A percentile compares a stretch with the other conserved stretches of the same genome.
Evolutionary conservation across 2,113 vertebrate species (phyloP).

Genomic region (Pyxicephalus adspersus): DNA sequence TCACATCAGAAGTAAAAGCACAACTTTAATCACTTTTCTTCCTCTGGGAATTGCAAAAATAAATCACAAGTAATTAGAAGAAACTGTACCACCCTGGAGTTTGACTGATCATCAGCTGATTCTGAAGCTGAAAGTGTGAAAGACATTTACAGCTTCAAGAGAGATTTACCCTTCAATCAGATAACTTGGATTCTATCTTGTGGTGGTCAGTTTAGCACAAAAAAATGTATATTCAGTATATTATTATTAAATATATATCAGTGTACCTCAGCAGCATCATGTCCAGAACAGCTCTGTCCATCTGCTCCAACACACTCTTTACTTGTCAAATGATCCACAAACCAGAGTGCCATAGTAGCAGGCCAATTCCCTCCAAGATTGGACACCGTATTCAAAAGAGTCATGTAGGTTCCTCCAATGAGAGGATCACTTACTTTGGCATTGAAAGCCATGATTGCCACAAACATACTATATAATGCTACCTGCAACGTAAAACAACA

Average conservation of each 20-base stretch:
- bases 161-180: too few species aligned
- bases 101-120: too few species aligned
- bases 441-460: constrained; percentile 96
- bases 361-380: constrained; percentile 98
- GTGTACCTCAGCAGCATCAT: constrained; percentile 77
- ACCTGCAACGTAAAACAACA: constrained; percentile 69
- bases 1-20: too few species aligned
- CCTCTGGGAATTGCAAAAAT: too few species aligned
- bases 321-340: constrained; percentile 92
- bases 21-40: too few species aligned
- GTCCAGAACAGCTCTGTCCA: constrained; percentile 77
- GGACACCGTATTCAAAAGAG: constrained; percentile 92
- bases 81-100: too few species aligned
- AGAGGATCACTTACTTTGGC: constrained; percentile 96
- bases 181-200: too few species aligned
- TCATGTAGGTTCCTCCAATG: constrained; percentile 98
- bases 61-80: too few species aligned
- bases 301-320: constrained; percentile 84
- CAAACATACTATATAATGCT: constrained; percentile 95
- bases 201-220: too few species aligned
- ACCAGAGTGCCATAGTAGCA: constrained; percentile 90
- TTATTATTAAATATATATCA: background rate
- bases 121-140: too few species aligned
- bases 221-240: too few species aligned
- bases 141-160: too few species aligned